These are phyloP conservation scores for Momotus momota DNA, from an alignment of 2,797 vertebrate species.

Conservation along the genomic window DNA sequence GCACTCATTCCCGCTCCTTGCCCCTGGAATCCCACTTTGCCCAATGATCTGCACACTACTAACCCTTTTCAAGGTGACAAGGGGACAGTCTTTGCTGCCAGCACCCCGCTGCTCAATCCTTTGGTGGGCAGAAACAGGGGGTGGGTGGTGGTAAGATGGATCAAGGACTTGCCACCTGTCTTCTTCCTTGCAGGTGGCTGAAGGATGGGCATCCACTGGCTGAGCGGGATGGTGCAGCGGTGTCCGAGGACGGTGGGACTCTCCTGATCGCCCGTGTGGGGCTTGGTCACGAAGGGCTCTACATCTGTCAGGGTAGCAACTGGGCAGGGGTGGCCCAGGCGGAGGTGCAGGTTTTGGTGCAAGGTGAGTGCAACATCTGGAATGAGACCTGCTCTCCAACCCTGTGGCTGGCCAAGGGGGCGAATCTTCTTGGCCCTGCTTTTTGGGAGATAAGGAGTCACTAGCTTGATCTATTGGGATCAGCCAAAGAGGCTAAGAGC, in stretches of 20 bases:
- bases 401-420: fast-evolving
- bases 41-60: background rate
- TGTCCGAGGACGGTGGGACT: background rate
- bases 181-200: conserved; percentile 67
- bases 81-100: background rate
- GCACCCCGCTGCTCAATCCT: fast-evolving
- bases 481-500: background rate
- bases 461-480: background rate
- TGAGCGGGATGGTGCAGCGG: background rate
- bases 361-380: conserved; percentile 59
- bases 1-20: background rate
- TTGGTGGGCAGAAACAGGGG: fast-evolving
- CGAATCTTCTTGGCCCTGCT: background rate
- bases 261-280: conserved; percentile 52
- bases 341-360: conserved; percentile 72
- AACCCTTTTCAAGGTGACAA: background rate
- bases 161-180: background rate
- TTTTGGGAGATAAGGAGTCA: background rate
- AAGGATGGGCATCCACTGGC: conserved; percentile 54
- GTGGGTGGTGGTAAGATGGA: background rate
- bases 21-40: background rate
- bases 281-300: conserved; percentile 62
- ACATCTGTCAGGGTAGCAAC: conserved; percentile 74
- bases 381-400: background rate
- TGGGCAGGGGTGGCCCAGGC: conserved; percentile 68